Conservation (phyloP, 2,113 vertebrate species). For the Peromyscus polionotus region DNA sequence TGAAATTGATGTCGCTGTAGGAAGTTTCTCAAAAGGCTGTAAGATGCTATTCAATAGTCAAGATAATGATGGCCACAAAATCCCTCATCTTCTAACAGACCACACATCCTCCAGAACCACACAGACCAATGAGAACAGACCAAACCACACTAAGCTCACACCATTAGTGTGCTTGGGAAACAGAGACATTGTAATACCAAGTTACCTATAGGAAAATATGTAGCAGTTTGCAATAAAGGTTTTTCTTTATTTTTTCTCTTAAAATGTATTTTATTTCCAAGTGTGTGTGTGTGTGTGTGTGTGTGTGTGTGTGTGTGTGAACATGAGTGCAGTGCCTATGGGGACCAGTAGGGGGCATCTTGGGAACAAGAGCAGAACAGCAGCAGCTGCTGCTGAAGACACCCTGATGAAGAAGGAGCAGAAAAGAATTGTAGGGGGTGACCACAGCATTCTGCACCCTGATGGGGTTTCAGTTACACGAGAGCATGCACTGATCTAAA, state of each 20-base stretch:
- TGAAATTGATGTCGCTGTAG: background rate
- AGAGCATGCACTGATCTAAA: background rate
- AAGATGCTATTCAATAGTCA: background rate
- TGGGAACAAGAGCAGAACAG: background rate
- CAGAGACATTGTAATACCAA: background rate
- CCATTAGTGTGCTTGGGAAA: background rate
- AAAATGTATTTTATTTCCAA: background rate
- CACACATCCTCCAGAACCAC: background rate
- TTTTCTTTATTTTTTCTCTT: background rate
- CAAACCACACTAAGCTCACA: background rate
- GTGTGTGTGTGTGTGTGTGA: background rate
- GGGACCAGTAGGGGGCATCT: background rate
- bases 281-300: background rate
- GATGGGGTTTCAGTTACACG: rapidly evolving
- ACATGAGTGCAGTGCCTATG: background rate
- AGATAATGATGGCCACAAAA: background rate
- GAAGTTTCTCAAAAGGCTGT: background rate
- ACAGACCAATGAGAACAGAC: background rate
- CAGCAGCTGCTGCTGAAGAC: background rate
- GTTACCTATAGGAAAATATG: background rate
- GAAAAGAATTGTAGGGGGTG: background rate
- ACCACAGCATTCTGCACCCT: background rate
- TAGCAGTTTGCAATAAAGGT: background rate
- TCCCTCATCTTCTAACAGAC: background rate
- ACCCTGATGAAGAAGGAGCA: background rate